Base-by-base conservation (phyloP, 2,888 invertebrate species). In the Acleris sparsana region DNA sequence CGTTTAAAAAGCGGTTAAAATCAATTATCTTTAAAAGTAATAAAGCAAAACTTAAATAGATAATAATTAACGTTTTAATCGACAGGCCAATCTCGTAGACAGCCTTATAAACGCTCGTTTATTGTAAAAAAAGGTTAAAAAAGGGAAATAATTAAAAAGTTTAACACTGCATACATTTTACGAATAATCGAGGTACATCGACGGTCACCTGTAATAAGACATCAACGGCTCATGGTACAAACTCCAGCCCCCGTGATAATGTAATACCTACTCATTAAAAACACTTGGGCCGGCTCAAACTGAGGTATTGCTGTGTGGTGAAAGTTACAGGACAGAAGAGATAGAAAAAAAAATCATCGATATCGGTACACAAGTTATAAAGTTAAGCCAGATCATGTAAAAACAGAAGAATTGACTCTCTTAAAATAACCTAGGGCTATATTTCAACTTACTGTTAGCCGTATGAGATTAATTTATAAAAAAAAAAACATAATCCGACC, bases 221-320 rank as follows among this genome's bases (percentile, higher is more conserved):
- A 90, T 92, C 90, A 89, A 82, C 84, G 74, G 78, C 75, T 84
- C 82, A 87, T 84, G 80, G 78, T 82, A 83, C 82, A 85, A 81
- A 84, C 83, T 83, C 80, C 80, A 78, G 84, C 84, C 83, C 70
- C 84, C 80, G 75, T 85, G 79, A 85, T 84, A 86, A 86, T 84
- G 75, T 87, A 84, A 86, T 86, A 83, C 86, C 86, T 89, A 87
- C 88, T 88, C 84, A 89, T 90, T 90, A 89, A 88, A 87, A 89
- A 88, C 86, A 88, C 88, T 89, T 87, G 87, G 76, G 78, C 78
- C 75, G 76, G 73, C 79, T 83, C 83, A 88, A 85, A 80, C 87
- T 85, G 76, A 75, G 77, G 76, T 83, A 65, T 75, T 70, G 46
- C 39, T 60, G 57, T 43, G 43, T 72, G 81, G 80, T 67, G 2